Conservation (phyloP, 2,888 invertebrate genomes). For the Griposia aprilina region DNA sequence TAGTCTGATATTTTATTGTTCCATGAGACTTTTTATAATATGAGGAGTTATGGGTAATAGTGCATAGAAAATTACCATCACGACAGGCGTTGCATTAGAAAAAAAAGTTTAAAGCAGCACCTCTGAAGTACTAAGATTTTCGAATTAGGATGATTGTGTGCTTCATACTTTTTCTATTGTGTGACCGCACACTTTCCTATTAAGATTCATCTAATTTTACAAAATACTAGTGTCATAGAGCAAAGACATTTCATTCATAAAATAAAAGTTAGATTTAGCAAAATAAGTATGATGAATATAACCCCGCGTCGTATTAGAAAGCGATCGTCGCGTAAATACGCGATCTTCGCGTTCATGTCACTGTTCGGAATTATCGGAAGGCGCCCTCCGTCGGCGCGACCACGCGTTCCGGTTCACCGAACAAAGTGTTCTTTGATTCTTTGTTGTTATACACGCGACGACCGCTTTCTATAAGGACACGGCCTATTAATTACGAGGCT, state of each 20-base stretch:
- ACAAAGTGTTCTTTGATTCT: neutral
- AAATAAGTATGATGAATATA: conserved; percentile 42
- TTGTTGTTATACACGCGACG: neutral
- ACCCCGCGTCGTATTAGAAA: neutral
- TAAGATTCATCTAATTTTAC: conserved; percentile 10
- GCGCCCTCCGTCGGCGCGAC: neutral
- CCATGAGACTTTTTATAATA: conserved; percentile 47
- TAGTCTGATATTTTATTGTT: conserved; percentile 72
- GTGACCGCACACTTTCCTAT: conserved; percentile 21
- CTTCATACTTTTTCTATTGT: conserved; percentile 30
- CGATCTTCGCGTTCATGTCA: neutral
- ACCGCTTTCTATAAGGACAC: neutral
- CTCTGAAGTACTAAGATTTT: conserved; percentile 15
- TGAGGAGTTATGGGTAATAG: conserved; percentile 24
- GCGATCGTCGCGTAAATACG: neutral
- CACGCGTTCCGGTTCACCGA: neutral
- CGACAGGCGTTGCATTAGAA: neutral
- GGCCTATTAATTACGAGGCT: conserved; percentile 58
- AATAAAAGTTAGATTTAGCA: conserved; percentile 41
- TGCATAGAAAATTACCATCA: conserved; percentile 15
- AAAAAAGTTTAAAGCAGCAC: neutral
- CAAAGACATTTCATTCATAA: conserved; percentile 44
- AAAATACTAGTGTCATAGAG: conserved; percentile 18
- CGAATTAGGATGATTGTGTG: neutral
- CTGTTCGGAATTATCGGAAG: neutral